Evolutionary conservation across 2,888 invertebrate genomes (phyloP), one percentile per base, ranked within the genome.

Genomic region (Congeria kusceri): DNA sequence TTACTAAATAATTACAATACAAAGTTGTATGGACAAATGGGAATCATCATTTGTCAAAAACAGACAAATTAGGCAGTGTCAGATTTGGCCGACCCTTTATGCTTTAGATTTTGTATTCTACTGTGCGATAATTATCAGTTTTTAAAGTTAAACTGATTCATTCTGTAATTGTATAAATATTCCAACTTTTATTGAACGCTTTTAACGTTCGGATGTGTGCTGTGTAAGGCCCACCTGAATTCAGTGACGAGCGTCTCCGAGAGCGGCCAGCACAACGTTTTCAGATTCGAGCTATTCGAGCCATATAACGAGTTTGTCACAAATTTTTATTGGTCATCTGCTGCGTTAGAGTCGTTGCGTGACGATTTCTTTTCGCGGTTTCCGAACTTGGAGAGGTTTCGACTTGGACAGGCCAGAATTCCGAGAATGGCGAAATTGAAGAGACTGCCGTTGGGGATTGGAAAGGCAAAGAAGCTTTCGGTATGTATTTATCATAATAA

Each of bases 251-350:
- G 66, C 68, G 70, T 71, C 15, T 63, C 27, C 9, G 68, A 59
- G 39, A 15, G 15, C 15, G 39, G 11, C 39, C 39, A 39, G 15
- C 39, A 39, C 39, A 39, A 32, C 32, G 66, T 71, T 1, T 82
- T 87, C 56, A 80, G 79, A 39, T 83, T 77, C 61, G 81, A 88
- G 23, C 76, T 80, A 28, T 89, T 87, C 77, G 80, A 85, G 18
- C 90, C 90, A 2, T 89, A 89, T 67, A 75, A 76, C 20, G 87
- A 88, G 49, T 80, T 84, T 27, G 82, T 90, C 15, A 86, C 85
- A 47, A 71, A 85, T 29, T 80, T 89, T 53, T 65, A 74, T 13
- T 81, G 89, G 69, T 74, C 80, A 58, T 69, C 79, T 28, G 72
- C 71, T 15, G 63, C 75, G 3, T 29, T 88, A 44, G 59, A 71